Conservation (phyloP, 1,140 invertebrate genomes). For the Subanguina moxae region DNA sequence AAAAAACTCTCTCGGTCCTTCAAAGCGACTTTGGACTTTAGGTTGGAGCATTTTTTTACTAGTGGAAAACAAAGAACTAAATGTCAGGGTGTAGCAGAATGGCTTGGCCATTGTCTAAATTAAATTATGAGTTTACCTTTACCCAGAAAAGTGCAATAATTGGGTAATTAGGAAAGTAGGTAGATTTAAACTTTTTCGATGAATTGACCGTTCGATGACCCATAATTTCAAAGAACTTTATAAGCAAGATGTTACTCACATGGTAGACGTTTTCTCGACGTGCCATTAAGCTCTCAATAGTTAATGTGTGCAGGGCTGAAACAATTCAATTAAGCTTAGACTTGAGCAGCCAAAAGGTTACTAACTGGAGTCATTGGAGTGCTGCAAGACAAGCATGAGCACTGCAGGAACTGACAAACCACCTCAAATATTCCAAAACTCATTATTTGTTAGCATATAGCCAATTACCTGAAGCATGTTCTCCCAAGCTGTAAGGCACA, state of each 20-base stretch:
- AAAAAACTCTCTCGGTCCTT: too few relatives aligned
- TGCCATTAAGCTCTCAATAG: conserved; percentile 46
- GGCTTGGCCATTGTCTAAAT: too few relatives aligned
- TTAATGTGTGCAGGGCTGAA: conserved; percentile 54
- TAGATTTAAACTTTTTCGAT: too few relatives aligned
- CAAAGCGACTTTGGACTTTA: too few relatives aligned
- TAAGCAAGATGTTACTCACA: conserved; percentile 80
- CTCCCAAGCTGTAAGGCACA: conserved; percentile 89
- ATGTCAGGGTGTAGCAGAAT: too few relatives aligned
- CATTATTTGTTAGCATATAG: too few relatives aligned
- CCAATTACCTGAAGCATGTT: conserved; percentile 60
- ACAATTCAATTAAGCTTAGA: not conserved
- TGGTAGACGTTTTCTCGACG: conserved; percentile 79
- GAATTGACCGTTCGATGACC: conserved; percentile 79
- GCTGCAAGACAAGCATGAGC: conserved; percentile 94
- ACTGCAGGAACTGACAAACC: conserved; percentile 77
- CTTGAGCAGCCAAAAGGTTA: conserved; percentile 5
- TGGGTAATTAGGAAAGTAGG: too few relatives aligned
- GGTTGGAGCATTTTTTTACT: too few relatives aligned
- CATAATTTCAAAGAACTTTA: not conserved
- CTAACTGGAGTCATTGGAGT: conserved; percentile 74
- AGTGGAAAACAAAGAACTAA: too few relatives aligned
- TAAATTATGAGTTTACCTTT: too few relatives aligned
- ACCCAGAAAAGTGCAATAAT: too few relatives aligned
- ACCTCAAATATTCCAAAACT: not conserved